phyloP scores from a whole-genome alignment of 2,888 invertebrate species.

The Lordiphosa andalusiaca region DNA sequence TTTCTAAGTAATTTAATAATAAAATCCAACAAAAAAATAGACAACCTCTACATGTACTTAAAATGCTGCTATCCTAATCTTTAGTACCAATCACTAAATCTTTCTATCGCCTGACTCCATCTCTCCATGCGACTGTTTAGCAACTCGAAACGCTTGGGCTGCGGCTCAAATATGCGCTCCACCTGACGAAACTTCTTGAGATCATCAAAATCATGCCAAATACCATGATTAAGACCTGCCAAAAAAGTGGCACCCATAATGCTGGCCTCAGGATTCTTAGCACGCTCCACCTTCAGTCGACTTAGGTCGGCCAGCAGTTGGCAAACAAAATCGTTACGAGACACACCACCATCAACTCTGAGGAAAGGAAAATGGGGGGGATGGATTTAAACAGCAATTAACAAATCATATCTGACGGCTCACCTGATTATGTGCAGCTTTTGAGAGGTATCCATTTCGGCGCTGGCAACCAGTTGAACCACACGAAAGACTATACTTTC shows the following conservation, averaged over 20 bases:
- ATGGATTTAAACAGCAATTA: fast-evolving
- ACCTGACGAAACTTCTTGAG: slow-evolving; percentile 83
- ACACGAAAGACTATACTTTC: slow-evolving; percentile 93
- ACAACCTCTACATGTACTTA: neutral
- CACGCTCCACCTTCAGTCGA: slow-evolving; percentile 87
- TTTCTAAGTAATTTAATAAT: slow-evolving; percentile 33
- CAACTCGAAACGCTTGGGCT: slow-evolving; percentile 63
- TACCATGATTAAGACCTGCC: slow-evolving; percentile 90
- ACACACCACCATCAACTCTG: slow-evolving; percentile 98
- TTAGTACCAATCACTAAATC: slow-evolving; percentile 78
- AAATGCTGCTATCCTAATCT: slow-evolving; percentile 3
- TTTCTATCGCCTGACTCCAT: slow-evolving; percentile 75
- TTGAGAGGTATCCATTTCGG: slow-evolving; percentile 86
- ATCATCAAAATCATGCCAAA: slow-evolving; percentile 87
- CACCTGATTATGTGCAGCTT: slow-evolving; percentile 84
- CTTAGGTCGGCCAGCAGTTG: slow-evolving; percentile 93
- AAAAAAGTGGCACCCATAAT: slow-evolving; percentile 92
- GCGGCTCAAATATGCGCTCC: slow-evolving; percentile 84
- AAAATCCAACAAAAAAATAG: slow-evolving; percentile 7
- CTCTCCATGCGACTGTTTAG: slow-evolving; percentile 61
- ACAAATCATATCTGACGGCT: neutral
- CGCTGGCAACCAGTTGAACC: slow-evolving; percentile 87
- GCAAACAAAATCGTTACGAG: slow-evolving; percentile 94
- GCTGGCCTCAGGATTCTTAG: slow-evolving; percentile 88
- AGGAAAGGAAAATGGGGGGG: neutral